Conservation (phyloP, 1,140 invertebrate species). For the Drosophila nikananu region DNA sequence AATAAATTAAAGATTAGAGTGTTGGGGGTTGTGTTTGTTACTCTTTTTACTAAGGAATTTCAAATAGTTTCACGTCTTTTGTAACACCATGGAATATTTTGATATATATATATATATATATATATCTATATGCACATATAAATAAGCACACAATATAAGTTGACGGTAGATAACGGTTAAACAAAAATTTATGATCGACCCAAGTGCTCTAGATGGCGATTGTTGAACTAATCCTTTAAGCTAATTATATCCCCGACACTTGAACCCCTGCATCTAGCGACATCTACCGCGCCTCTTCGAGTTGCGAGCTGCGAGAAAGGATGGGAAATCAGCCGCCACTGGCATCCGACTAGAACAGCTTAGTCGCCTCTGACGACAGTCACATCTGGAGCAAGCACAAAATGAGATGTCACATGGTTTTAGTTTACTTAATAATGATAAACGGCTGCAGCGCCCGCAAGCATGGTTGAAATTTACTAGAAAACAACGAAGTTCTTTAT, state of each 20-base stretch:
- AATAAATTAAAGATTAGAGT: conserved; percentile 29
- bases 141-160: conserved; percentile 19
- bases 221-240: not conserved
- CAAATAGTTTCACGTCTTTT: conserved; percentile 63
- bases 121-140: conserved; percentile 35
- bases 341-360: conserved; percentile 7
- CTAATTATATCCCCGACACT: not conserved
- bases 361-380: not conserved
- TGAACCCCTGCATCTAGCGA: conserved; percentile 5
- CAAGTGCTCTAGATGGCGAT: not conserved
- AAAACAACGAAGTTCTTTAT: conserved; percentile 36
- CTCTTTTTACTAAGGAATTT: conserved; percentile 68
- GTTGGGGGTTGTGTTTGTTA: conserved; percentile 2
- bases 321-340: conserved; percentile 4
- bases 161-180: conserved; percentile 25
- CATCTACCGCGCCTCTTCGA: conserved; percentile 12
- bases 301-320: not conserved
- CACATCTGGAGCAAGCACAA: conserved; percentile 6
- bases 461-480: conserved; percentile 31
- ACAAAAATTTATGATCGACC: conserved; percentile 12
- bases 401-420: conserved; percentile 5
- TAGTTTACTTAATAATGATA: conserved; percentile 26
- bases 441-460: conserved; percentile 25
- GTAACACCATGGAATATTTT: conserved; percentile 78
- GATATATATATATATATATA: conserved; percentile 15